Conservation (phyloP, 35 echinoderm and acorn worm species). For the Patiria miniata region DNA sequence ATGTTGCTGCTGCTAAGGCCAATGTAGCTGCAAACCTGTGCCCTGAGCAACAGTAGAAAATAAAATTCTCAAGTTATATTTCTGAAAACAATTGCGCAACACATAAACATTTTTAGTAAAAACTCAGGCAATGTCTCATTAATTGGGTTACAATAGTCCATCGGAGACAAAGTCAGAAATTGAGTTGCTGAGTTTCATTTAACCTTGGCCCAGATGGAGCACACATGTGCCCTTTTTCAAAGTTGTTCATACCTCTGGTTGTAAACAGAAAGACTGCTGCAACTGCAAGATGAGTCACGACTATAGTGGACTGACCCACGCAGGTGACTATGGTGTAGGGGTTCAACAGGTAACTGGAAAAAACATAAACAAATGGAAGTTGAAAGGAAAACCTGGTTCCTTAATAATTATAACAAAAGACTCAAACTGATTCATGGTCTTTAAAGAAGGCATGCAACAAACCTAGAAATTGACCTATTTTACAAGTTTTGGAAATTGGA, state of each 20-base stretch:
- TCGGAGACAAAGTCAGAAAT: too few relatives aligned
- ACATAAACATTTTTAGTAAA: too few relatives aligned
- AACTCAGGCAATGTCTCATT: too few relatives aligned
- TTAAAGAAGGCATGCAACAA: too few relatives aligned
- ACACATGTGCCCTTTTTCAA: not conserved
- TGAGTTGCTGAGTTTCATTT: too few relatives aligned
- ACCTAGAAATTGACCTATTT: not conserved
- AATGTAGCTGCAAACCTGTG: slow-evolving; percentile 63
- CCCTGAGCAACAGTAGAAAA: slow-evolving; percentile 59
- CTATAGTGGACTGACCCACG: slow-evolving; percentile 81
- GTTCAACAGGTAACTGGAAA: slow-evolving; percentile 84
- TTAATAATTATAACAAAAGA: not conserved
- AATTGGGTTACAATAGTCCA: too few relatives aligned
- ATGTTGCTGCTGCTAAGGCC: slow-evolving; percentile 82
- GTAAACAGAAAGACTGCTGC: slow-evolving; percentile 79
- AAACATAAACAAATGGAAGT: not conserved
- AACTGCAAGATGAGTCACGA: slow-evolving; percentile 76
- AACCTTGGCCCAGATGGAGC: too few relatives aligned
- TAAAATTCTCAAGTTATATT: not conserved
- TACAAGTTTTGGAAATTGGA: too few relatives aligned
- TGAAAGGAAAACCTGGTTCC: not conserved
- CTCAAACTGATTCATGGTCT: not conserved
- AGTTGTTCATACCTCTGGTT: slow-evolving; percentile 71
- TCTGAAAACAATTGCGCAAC: too few relatives aligned
- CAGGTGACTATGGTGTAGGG: slow-evolving; percentile 94